Evolutionary conservation across 2,888 invertebrate genomes (phyloP).

Genomic region (Conops quadrifasciatus): DNA sequence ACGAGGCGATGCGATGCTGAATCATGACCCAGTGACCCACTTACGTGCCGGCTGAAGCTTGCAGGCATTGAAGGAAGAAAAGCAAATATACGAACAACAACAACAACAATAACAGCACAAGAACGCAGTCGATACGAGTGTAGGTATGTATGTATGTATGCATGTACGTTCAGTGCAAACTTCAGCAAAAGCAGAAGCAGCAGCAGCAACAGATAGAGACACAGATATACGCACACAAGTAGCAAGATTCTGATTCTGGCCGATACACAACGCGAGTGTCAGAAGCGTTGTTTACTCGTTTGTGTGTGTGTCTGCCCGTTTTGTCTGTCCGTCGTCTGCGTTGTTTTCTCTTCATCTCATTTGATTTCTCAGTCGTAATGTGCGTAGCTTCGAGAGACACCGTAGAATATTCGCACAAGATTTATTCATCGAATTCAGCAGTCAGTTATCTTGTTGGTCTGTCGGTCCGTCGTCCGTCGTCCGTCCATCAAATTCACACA

Average conservation of each 20-base stretch:
- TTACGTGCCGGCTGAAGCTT: slow-evolving; percentile 10
- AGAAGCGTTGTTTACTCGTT: too few species aligned
- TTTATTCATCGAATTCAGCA: too few species aligned
- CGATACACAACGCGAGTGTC: too few species aligned
- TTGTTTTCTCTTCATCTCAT: too few species aligned
- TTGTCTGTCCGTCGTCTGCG: too few species aligned
- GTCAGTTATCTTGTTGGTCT: too few species aligned
- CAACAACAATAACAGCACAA: slow-evolving; percentile 24
- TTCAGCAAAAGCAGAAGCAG: not conserved
- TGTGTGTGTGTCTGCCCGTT: too few species aligned
- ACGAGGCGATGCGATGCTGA: slow-evolving; percentile 21
- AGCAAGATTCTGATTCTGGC: too few species aligned
- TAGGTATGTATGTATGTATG: not conserved
- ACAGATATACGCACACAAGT: too few species aligned
- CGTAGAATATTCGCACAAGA: too few species aligned
- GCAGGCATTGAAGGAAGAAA: slow-evolving; percentile 21
- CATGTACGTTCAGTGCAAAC: not conserved
- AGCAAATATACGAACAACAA: slow-evolving; percentile 27
- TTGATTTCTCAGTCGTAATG: not conserved
- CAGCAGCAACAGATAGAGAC: not conserved
- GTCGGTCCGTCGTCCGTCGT: too few species aligned
- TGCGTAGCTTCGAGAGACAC: not conserved
- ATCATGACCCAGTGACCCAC: slow-evolving; percentile 31
- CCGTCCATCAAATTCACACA: too few species aligned
- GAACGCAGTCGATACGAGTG: slow-evolving; percentile 21